These are phyloP conservation scores for Tricholaema leucomelas DNA, from an alignment of 2,113 vertebrate genomes.

Conservation along the genomic window DNA sequence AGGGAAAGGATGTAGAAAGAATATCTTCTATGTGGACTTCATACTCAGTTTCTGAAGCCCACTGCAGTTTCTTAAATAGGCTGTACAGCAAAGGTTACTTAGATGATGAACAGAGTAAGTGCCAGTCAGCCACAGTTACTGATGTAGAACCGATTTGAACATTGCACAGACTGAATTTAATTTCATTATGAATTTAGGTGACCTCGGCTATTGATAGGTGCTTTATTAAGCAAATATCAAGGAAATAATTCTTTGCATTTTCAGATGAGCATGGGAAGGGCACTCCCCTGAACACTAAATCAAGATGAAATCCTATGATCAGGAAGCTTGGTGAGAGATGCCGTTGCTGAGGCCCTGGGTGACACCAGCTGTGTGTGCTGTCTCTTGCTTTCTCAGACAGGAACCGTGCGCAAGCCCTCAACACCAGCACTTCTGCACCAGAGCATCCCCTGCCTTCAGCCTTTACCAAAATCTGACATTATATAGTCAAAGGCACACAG, in stretches of 20 bases:
- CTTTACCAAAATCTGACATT: not conserved
- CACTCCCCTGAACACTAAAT: not conserved
- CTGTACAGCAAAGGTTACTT: not conserved
- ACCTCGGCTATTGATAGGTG: not conserved
- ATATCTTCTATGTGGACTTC: not conserved
- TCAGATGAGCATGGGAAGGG: not conserved
- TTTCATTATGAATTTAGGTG: not conserved
- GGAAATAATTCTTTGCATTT: not conserved
- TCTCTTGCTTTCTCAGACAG: rapidly evolving
- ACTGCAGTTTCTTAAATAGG: not conserved
- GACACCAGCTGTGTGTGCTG: rapidly evolving
- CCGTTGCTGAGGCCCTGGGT: not conserved
- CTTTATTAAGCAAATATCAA: not conserved
- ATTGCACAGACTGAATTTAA: not conserved
- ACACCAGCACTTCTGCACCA: not conserved
- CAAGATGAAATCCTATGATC: not conserved
- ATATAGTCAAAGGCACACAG: not conserved
- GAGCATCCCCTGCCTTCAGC: not conserved
- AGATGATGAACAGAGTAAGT: not conserved
- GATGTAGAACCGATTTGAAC: not conserved
- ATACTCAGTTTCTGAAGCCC: not conserved
- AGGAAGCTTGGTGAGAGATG: not conserved
- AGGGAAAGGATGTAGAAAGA: not conserved
- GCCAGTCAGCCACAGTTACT: not conserved
- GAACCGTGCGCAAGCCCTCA: not conserved